Percentiles rank a stretch among this genome's conserved stretches.
phyloP scores from a whole-genome alignment of 2,888 invertebrate species.

The Platerodrilus igneus region DNA sequence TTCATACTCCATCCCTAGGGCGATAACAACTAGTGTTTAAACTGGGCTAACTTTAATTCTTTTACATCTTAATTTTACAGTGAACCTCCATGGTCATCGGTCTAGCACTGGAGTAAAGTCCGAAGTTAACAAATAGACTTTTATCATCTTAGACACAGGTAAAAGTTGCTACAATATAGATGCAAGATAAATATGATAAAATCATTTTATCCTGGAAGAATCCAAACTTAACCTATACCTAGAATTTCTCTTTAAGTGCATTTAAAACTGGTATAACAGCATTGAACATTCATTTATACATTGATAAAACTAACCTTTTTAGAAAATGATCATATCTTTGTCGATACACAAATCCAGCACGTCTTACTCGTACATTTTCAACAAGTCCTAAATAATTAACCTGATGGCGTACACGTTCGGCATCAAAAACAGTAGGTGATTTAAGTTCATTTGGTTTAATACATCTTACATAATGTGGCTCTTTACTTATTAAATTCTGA shows the following conservation, averaged over 20 bases:
- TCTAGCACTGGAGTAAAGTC: too few species aligned
- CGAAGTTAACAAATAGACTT: too few species aligned
- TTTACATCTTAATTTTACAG: too few species aligned
- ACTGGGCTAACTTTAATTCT: too few species aligned
- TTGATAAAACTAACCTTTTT: constrained; percentile 55
- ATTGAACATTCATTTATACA: background rate
- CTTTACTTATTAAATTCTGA: constrained; percentile 82
- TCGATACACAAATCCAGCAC: constrained; percentile 96
- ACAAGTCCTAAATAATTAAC: constrained; percentile 85
- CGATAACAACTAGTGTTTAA: too few species aligned
- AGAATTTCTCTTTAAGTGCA: background rate
- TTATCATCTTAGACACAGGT: too few species aligned
- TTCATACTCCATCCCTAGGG: too few species aligned
- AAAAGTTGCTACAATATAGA: too few species aligned
- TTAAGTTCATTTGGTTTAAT: constrained; percentile 96
- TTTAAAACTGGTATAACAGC: background rate
- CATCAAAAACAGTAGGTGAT: constrained; percentile 79
- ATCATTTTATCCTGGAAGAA: background rate
- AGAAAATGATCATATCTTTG: constrained; percentile 92
- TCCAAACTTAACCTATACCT: background rate
- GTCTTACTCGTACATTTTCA: constrained; percentile 91
- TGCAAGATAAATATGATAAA: too few species aligned
- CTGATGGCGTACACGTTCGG: constrained; percentile 70
- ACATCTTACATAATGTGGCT: constrained; percentile 95
- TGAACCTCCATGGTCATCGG: too few species aligned